Percentiles rank a stretch among this genome's conserved stretches.
Evolutionary conservation across 53 echinoderm and acorn worm species (phyloP).

Genomic region (Hippasteria phrygiana): DNA sequence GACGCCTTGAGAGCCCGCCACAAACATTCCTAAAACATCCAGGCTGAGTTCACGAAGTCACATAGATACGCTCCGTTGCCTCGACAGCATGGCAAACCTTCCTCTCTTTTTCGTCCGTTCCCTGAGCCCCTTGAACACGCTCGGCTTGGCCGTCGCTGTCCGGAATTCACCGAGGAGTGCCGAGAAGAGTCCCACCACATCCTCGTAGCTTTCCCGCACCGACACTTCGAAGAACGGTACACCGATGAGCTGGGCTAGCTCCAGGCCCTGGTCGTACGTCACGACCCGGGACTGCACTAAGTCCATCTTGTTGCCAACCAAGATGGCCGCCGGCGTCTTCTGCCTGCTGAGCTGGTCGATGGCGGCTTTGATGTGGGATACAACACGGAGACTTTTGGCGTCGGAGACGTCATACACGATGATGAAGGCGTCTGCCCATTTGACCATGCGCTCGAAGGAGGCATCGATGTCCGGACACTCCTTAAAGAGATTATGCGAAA

Average conservation of each 20-base stretch:
- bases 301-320: constrained; percentile 65
- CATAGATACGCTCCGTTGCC: constrained; percentile 57
- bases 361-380: constrained; percentile 41
- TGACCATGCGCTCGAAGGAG: constrained; percentile 37
- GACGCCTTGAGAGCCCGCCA: too few species aligned
- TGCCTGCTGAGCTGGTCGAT: constrained; percentile 13
- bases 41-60: constrained; percentile 1
- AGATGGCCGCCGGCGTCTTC: constrained; percentile 17
- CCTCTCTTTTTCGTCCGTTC: constrained; percentile 37
- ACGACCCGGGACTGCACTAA: constrained; percentile 55
- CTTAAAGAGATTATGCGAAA: not conserved
- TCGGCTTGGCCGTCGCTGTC: not conserved
- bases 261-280: constrained; percentile 36
- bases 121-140: constrained; percentile 43
- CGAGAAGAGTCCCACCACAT: constrained; percentile 40
- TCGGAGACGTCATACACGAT: constrained; percentile 57
- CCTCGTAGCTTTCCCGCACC: constrained; percentile 69
- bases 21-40: not conserved
- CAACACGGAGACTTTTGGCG: constrained; percentile 20
- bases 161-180: not conserved
- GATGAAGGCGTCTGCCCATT: constrained; percentile 70
- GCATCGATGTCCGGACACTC: not conserved
- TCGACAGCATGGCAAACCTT: constrained; percentile 36
- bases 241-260: constrained; percentile 19
- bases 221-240: constrained; percentile 62